Base-by-base conservation (phyloP, 2,113 vertebrate species). In the Anser cygnoides region DNA sequence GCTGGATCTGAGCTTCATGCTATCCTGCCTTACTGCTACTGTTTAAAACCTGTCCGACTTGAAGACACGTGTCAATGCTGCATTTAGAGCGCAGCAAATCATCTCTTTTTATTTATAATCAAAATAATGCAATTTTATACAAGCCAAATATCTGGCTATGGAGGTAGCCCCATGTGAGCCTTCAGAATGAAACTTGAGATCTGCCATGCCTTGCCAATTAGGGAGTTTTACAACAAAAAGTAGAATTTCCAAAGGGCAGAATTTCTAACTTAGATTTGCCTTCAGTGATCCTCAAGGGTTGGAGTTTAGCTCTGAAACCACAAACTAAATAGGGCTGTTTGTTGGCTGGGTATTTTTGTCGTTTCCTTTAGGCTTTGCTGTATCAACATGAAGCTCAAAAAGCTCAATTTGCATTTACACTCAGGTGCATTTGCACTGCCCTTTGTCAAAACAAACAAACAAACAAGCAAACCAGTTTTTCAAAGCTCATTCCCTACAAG, bases 401-500 rank as follows among this genome's bases (percentile, higher is more conserved):
- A 92, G 63, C 89, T 39, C 87, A 87, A 95, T 96, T 93, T 95
- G 91, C 95, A 92, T 94, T 94, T 87, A 71, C 95, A 94, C 77
- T 89, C 94, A 95, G 96, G 94, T 96, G 93, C 77, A 39, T 77
- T 91, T 95, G 71, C 89, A 31, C 92, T 95, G 91, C 71, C 77
- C 77, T 92, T 93, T 87, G 87, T 95, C 81, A 65, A 96, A 95
- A 91, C 84, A 97, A 96, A 93, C 78, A 96, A 94, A 96, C 93
- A 95, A 95, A 93, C 76, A 92, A 84, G 92, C 39, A 92, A 97
- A 96, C 95, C 92, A 87, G 89, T 95, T 96, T 94, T 92, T 93
- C 93, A 87, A 92, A 95, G 58, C 84, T 89, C 62, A 4, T 92
- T 93, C 67, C 44, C 74, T 81, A 18, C 3, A 3, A 91, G 50